phyloP scores from a whole-genome alignment of 2,888 invertebrate species.

The Drosophila mimica region DNA sequence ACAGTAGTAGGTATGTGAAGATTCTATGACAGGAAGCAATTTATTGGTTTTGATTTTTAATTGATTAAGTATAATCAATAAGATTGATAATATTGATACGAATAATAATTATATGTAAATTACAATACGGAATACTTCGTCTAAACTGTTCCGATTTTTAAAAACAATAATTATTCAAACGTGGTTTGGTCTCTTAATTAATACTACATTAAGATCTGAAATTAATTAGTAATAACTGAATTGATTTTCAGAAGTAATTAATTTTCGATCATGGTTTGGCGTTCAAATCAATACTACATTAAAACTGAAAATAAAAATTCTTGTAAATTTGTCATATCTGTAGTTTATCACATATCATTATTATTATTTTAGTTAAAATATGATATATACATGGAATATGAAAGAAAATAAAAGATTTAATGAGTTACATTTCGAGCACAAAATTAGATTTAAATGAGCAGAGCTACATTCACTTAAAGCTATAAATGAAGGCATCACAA shows the following conservation, averaged over 20 bases:
- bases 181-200: not conserved
- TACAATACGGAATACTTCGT: too few relatives aligned
- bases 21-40: not conserved
- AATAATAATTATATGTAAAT: too few relatives aligned
- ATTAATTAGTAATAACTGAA: not conserved
- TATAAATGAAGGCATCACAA: constrained; percentile 14
- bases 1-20: not conserved
- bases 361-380: not conserved
- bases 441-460: constrained; percentile 1
- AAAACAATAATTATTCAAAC: too few relatives aligned
- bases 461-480: constrained; percentile 13
- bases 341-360: not conserved
- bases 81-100: not conserved
- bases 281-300: not conserved
- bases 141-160: too few relatives aligned
- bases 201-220: not conserved
- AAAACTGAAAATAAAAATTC: not conserved
- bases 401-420: not conserved
- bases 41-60: not conserved
- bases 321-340: not conserved
- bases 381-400: not conserved
- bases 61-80: not conserved
- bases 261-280: not conserved
- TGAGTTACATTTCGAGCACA: not conserved
- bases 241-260: not conserved